Percentiles rank a stretch among this genome's conserved stretches.
Conservation (phyloP, 2,113 vertebrate species). For the Smithornis capensis region DNA sequence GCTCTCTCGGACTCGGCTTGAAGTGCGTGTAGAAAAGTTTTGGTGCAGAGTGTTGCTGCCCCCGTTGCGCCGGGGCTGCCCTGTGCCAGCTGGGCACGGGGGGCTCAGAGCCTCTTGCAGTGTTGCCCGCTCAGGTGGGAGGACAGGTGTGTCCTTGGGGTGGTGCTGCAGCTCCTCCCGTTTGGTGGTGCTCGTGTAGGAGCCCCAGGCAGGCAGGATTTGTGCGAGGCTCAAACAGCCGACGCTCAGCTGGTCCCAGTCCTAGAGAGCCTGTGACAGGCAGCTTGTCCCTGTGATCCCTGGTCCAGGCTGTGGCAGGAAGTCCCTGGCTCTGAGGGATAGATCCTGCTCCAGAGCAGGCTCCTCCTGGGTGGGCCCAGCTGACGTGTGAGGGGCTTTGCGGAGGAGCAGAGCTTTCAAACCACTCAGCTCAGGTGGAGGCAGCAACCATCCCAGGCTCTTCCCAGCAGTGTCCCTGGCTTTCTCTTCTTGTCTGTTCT, state of each 20-base stretch:
- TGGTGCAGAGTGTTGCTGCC: background rate
- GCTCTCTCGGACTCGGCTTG: background rate
- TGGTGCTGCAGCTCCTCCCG: background rate
- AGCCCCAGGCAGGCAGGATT: background rate
- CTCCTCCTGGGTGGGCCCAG: background rate
- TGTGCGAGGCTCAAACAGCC: background rate
- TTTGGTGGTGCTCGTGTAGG: rapidly evolving
- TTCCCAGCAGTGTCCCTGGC: conserved; percentile 17
- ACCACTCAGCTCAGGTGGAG: background rate
- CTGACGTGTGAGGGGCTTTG: background rate
- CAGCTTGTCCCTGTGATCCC: background rate
- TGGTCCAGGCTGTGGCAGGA: background rate
- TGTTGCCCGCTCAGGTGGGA: background rate
- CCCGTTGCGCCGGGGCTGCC: background rate
- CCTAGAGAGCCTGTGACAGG: background rate
- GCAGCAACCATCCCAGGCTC: conserved; percentile 6
- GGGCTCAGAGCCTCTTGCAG: background rate
- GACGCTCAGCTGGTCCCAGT: background rate
- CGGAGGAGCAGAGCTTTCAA: background rate
- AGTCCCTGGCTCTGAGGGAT: background rate
- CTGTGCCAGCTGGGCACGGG: background rate
- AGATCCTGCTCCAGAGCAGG: background rate
- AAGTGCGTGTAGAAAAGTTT: background rate
- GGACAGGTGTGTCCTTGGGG: background rate
- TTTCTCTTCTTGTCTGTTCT: conserved; percentile 51